Percentiles rank a stretch among this genome's conserved stretches.
phyloP scores from a whole-genome alignment of 2,113 vertebrate species.

The Sorex araneus region DNA sequence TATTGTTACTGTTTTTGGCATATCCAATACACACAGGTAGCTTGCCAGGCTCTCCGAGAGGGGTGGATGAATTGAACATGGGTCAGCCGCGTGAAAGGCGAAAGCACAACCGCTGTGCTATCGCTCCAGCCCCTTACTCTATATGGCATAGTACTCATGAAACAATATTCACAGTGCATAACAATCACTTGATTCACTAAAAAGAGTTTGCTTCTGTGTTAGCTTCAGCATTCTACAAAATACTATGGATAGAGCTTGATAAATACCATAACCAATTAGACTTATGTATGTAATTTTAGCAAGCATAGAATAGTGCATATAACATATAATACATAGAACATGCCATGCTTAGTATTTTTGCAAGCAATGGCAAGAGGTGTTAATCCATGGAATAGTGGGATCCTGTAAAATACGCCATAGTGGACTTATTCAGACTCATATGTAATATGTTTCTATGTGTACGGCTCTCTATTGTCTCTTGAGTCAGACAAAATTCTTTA shows the following conservation, averaged over 20 bases:
- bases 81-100: too few species aligned
- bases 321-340: neutral
- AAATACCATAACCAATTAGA: constrained; percentile 67
- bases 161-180: constrained; percentile 62
- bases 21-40: too few species aligned
- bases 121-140: too few species aligned
- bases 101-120: too few species aligned
- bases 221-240: constrained; percentile 60
- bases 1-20: too few species aligned
- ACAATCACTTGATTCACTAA: constrained; percentile 63
- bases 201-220: constrained; percentile 66
- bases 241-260: constrained; percentile 51
- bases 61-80: too few species aligned
- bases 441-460: constrained; percentile 6
- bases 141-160: constrained; percentile 53
- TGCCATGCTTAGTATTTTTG: constrained; percentile 34
- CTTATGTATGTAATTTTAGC: constrained; percentile 61
- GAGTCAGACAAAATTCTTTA: constrained; percentile 40
- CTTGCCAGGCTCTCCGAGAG: too few species aligned
- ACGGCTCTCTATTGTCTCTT: neutral
- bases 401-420: neutral
- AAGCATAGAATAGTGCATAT: constrained; percentile 57
- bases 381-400: constrained; percentile 29
- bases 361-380: neutral
- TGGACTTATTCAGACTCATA: neutral